phyloP scores from a whole-genome alignment of 2,888 invertebrate species.

The Scrobipalpa costella region DNA sequence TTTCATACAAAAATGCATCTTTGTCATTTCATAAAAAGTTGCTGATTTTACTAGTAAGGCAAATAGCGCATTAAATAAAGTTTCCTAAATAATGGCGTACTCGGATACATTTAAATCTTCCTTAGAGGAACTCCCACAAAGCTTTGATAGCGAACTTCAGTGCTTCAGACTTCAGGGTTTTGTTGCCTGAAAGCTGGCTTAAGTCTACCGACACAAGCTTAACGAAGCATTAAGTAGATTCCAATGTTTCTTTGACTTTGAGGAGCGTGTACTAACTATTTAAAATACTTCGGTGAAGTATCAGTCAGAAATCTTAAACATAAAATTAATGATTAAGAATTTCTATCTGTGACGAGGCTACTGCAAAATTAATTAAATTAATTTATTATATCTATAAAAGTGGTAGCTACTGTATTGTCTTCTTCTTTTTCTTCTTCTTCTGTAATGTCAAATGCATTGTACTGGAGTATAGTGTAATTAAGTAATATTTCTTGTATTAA shows the following conservation, averaged over 20 bases:
- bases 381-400: no score
- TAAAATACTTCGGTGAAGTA: background rate
- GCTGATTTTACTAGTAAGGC: no score
- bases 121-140: constrained; percentile 10
- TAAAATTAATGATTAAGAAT: no score
- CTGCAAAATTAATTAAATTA: no score
- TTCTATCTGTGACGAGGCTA: no score
- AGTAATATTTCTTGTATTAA: no score
- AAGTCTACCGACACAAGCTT: constrained; percentile 1
- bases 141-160: background rate
- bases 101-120: background rate
- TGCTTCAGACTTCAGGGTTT: constrained; percentile 8
- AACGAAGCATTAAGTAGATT: background rate
- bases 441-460: no score
- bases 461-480: no score
- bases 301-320: background rate
- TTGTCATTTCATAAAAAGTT: no score
- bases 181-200: constrained; percentile 6
- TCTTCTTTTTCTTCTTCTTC: no score
- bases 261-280: background rate
- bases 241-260: background rate
- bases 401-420: no score
- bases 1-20: no score
- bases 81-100: background rate
- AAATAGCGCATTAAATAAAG: background rate